Evolutionary conservation across 2,888 invertebrate genomes (phyloP).

Genomic region (Eupithecia tripunctaria): DNA sequence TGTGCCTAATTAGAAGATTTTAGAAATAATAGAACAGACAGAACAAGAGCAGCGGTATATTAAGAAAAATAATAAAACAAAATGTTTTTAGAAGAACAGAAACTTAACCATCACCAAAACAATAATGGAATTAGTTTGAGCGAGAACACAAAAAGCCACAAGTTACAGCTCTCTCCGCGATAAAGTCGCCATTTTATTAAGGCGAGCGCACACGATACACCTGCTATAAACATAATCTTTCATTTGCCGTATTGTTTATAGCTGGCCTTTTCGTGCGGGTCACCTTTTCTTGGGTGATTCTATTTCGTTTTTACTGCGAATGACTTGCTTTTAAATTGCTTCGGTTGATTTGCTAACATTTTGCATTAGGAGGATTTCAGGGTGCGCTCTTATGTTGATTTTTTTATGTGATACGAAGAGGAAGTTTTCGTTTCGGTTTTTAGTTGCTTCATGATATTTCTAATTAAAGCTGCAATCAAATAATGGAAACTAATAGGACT

Average conservation of each 20-base stretch:
- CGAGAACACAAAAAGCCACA: constrained; percentile 57
- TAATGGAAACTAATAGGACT: too few relatives aligned
- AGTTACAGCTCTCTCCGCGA: constrained; percentile 64
- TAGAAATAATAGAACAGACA: neutral
- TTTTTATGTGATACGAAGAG: neutral
- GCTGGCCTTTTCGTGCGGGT: constrained; percentile 52
- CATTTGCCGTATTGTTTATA: constrained; percentile 79
- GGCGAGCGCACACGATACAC: constrained; percentile 64
- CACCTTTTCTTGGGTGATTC: constrained; percentile 37
- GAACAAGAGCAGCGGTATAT: too few relatives aligned
- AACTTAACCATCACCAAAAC: constrained; percentile 10
- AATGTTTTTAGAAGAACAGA: neutral
- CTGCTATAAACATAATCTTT: constrained; percentile 84
- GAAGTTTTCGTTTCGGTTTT: neutral
- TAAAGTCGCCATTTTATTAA: constrained; percentile 78
- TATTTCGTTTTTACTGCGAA: constrained; percentile 26
- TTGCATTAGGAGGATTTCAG: neutral
- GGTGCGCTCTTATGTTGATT: too few relatives aligned
- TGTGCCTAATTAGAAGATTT: neutral
- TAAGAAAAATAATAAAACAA: neutral
- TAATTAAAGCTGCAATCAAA: too few relatives aligned
- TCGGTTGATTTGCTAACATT: neutral
- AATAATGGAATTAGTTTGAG: constrained; percentile 11
- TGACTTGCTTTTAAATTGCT: constrained; percentile 19
- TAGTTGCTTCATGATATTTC: neutral